phyloP scores from a whole-genome alignment of 2,113 vertebrate species.

The Cryptomyrus ogoouensis region DNA sequence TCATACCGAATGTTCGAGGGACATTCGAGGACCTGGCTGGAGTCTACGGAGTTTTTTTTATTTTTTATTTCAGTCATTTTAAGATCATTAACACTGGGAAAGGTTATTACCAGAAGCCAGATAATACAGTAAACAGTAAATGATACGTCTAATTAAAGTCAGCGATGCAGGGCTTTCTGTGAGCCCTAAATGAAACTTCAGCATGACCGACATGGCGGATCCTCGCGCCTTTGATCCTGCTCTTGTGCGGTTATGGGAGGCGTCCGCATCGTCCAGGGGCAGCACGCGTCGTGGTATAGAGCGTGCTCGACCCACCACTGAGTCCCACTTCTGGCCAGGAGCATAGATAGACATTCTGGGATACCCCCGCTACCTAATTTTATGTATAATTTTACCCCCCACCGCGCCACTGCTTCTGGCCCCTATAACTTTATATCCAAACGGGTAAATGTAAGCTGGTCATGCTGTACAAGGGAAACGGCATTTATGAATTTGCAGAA shows the following conservation, averaged over 20 bases:
- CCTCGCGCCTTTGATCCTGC: background rate
- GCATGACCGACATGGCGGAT: background rate
- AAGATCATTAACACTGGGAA: constrained; percentile 1
- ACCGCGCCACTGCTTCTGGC: background rate
- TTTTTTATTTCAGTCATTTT: background rate
- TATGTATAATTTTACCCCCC: background rate
- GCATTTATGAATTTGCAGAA: too few relatives aligned
- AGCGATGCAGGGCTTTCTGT: background rate
- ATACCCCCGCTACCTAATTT: background rate
- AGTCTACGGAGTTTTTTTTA: background rate
- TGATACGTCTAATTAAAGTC: constrained; percentile 19
- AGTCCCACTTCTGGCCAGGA: background rate
- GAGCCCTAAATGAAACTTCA: background rate
- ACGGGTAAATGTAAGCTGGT: background rate
- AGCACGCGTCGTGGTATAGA: background rate
- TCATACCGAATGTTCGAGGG: background rate
- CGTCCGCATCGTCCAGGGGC: background rate
- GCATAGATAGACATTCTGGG: background rate
- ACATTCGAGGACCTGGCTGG: background rate
- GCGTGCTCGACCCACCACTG: background rate
- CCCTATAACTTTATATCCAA: background rate
- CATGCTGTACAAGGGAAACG: background rate
- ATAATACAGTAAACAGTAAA: constrained; percentile 15
- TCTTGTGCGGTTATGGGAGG: background rate
- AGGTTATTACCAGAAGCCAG: background rate